phyloP scores from a whole-genome alignment of 2,888 invertebrate species.

The Parnassius glacialis region DNA sequence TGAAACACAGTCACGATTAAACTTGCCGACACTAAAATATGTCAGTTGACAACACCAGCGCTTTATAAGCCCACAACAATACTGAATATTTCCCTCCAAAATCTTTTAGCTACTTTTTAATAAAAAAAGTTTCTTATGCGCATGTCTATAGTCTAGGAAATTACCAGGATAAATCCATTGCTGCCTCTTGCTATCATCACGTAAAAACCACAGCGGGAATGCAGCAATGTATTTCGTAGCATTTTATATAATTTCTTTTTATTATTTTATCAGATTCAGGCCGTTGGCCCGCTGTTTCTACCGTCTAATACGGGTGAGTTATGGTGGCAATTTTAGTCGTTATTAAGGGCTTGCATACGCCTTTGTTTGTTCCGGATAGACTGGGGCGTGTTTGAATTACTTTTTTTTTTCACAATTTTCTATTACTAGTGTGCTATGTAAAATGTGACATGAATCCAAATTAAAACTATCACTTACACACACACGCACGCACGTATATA shows the following conservation, averaged over 20 bases:
- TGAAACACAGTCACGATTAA: background rate
- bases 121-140: conserved; percentile 27
- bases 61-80: conserved; percentile 28
- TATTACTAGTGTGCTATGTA: no score
- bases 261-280: conserved; percentile 17
- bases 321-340: conserved; percentile 8
- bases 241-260: conserved; percentile 14
- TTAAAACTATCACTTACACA: no score
- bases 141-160: conserved; percentile 24
- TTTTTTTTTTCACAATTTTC: background rate
- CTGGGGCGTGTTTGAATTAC: conserved; percentile 7
- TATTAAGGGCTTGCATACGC: conserved; percentile 10
- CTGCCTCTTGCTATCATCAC: background rate
- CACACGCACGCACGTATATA: no score
- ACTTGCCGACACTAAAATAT: conserved; percentile 15
- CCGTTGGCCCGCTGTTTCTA: conserved; percentile 13
- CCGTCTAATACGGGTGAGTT: conserved; percentile 5
- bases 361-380: conserved; percentile 18
- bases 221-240: conserved; percentile 15
- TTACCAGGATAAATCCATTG: conserved; percentile 9
- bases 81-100: conserved; percentile 55
- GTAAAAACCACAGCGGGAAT: background rate
- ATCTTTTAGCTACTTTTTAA: conserved; percentile 27
- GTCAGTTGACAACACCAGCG: conserved; percentile 30
- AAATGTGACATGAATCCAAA: no score